Evolutionary conservation across 2,797 vertebrate species (phyloP).

Genomic region (Coluber constrictor): DNA sequence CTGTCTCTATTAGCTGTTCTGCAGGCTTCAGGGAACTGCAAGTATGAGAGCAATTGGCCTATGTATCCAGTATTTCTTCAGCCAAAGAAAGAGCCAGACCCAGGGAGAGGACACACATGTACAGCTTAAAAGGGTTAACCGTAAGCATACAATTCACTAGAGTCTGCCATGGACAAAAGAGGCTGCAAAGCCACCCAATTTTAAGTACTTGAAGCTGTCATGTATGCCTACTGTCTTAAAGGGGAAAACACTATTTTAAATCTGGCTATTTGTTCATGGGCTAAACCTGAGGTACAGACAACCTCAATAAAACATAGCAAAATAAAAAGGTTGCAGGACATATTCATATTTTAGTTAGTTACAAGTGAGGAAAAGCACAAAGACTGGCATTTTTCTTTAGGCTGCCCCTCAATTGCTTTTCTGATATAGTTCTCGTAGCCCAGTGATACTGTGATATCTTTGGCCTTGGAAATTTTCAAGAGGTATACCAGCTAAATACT

Average conservation of each 20-base stretch:
- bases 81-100: background rate
- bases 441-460: background rate
- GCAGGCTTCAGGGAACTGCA: background rate
- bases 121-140: background rate
- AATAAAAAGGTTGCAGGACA: background rate
- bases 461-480: background rate
- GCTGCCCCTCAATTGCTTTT: background rate
- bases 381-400: background rate
- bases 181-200: background rate
- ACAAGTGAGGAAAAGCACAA: background rate
- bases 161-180: background rate
- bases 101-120: background rate
- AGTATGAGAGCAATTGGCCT: background rate
- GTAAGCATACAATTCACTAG: background rate
- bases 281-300: background rate
- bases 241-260: background rate
- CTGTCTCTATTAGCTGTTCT: background rate
- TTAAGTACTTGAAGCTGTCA: background rate
- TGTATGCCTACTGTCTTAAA: background rate
- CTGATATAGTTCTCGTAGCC: background rate
- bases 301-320: background rate
- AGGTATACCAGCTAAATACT: background rate
- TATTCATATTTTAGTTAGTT: background rate
- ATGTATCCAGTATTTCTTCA: background rate
- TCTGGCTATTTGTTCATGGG: background rate